Evolutionary conservation across 2,888 invertebrate genomes (phyloP).

Genomic region (Plutella xylostella): DNA sequence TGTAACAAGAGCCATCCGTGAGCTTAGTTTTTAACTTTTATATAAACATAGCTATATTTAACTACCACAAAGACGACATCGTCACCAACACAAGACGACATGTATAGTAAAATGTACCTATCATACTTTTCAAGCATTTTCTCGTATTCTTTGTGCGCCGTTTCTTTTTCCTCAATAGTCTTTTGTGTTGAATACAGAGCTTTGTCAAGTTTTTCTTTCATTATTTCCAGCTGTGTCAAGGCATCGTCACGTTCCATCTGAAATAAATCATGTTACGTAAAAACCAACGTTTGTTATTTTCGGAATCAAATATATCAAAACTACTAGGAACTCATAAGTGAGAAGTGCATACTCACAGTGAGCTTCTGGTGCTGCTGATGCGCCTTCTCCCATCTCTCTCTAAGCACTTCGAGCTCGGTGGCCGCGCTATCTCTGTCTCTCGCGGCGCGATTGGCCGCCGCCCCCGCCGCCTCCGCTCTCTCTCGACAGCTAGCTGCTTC

Average conservation of each 20-base stretch:
- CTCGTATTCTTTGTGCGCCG: constrained; percentile 90
- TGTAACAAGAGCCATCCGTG: constrained; percentile 41
- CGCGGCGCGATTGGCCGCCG: constrained; percentile 83
- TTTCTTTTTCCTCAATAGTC: constrained; percentile 88
- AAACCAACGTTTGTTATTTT: background rate
- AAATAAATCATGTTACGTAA: constrained; percentile 16
- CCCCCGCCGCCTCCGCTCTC: constrained; percentile 83
- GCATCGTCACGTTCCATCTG: constrained; percentile 91
- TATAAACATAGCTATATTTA: background rate
- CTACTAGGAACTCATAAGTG: background rate
- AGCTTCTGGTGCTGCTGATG: constrained; percentile 87
- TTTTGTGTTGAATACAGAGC: constrained; percentile 85
- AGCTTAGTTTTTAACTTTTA: background rate
- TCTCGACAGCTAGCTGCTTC: constrained; percentile 87
- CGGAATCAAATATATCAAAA: too few relatives aligned
- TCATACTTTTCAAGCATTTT: constrained; percentile 94
- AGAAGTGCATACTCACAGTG: constrained; percentile 63
- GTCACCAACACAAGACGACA: constrained; percentile 58
- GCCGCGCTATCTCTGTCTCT: constrained; percentile 87
- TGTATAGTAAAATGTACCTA: constrained; percentile 68
- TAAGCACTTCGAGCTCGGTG: constrained; percentile 86
- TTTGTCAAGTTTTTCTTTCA: constrained; percentile 92
- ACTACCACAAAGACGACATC: constrained; percentile 23
- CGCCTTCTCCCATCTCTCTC: constrained; percentile 90
- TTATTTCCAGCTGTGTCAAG: constrained; percentile 83